These are phyloP conservation scores for Mizuhopecten yessoensis DNA, from an alignment of 1,140 invertebrate genomes.

Conservation along the genomic window DNA sequence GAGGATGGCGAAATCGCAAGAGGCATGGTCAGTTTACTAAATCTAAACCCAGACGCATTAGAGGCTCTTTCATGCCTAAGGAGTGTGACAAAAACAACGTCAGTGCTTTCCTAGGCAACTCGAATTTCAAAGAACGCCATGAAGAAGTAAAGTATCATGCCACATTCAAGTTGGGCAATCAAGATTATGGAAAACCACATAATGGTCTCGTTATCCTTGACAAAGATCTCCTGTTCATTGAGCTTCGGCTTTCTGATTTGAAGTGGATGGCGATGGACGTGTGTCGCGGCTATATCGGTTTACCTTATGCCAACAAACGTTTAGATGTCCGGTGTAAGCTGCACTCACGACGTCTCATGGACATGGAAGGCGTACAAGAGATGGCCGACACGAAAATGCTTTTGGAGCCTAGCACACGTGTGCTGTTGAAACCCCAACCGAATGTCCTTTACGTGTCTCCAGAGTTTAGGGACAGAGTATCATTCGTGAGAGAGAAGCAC, in stretches of 20 bases:
- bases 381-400: conserved; percentile 42
- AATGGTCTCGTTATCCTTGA: conserved; percentile 7
- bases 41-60: neutral
- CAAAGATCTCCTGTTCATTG: conserved; percentile 34
- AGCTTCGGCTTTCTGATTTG: conserved; percentile 45
- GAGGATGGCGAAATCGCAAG: neutral
- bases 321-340: conserved; percentile 47
- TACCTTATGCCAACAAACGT: neutral
- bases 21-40: neutral
- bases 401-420: neutral
- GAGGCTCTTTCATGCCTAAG: conserved; percentile 41
- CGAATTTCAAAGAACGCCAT: neutral
- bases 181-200: conserved; percentile 45
- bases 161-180: neutral
- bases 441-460: neutral
- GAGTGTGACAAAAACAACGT: conserved; percentile 42
- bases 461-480: conserved; percentile 46
- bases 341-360: conserved; percentile 42
- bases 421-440: neutral
- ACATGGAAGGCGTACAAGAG: conserved; percentile 12
- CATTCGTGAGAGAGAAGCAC: conserved; percentile 49
- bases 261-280: conserved; percentile 47
- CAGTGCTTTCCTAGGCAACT: conserved; percentile 19
- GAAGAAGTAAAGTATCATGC: conserved; percentile 48
- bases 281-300: neutral